Conservation (phyloP, 1,140 invertebrate genomes). For the Ectropis grisescens region DNA sequence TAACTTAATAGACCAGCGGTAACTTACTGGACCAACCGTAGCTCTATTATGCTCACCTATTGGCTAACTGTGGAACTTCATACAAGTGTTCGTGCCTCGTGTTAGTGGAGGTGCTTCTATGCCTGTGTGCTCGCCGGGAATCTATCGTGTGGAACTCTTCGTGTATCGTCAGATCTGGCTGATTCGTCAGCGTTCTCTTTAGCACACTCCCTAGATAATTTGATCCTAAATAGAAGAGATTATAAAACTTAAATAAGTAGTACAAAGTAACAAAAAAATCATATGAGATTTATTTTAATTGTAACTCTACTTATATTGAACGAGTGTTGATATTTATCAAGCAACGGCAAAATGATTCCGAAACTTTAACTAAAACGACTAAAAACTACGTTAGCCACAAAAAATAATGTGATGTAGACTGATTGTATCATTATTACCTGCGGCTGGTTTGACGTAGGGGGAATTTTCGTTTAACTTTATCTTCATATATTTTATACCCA, state of each 20-base stretch:
- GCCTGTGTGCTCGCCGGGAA: constrained; percentile 37
- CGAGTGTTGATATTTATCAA: too few species aligned
- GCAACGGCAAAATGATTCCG: too few species aligned
- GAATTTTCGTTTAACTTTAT: constrained; percentile 53
- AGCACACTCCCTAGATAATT: constrained; percentile 57
- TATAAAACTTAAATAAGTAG: not conserved
- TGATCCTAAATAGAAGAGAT: constrained; percentile 25
- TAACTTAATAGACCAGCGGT: too few species aligned
- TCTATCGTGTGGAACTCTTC: constrained; percentile 59
- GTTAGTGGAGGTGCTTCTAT: constrained; percentile 27
- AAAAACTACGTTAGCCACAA: too few species aligned
- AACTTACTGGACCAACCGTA: too few species aligned
- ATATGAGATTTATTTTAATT: too few species aligned
- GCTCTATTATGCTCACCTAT: constrained; percentile 29
- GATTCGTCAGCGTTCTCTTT: constrained; percentile 54
- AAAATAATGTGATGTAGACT: too few species aligned
- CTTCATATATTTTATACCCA: constrained; percentile 60
- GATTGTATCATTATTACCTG: constrained; percentile 32
- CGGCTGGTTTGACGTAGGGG: constrained; percentile 50
- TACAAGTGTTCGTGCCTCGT: constrained; percentile 50
- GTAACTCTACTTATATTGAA: too few species aligned
- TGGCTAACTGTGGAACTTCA: constrained; percentile 56
- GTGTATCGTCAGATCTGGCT: constrained; percentile 57
- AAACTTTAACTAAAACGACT: too few species aligned
- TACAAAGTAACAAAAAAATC: not conserved